Percentiles rank a stretch among this genome's conserved stretches.
These are phyloP conservation scores for Uria aalge DNA, from an alignment of 2,113 vertebrate genomes.

Conservation along the genomic window DNA sequence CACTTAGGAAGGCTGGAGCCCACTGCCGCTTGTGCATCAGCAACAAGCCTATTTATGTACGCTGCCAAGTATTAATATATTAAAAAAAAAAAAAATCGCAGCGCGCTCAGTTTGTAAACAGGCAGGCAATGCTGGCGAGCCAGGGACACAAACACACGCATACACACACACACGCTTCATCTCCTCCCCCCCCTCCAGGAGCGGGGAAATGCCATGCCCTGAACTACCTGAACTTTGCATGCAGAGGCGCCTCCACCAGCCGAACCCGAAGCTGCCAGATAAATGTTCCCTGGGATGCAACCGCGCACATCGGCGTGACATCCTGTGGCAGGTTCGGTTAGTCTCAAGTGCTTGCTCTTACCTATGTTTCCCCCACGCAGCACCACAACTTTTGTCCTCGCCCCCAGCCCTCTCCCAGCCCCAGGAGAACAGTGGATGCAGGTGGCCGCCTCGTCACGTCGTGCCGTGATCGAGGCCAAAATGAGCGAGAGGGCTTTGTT, in stretches of 20 bases:
- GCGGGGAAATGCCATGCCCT: accelerated
- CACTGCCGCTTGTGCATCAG: not conserved
- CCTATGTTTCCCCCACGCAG: not conserved
- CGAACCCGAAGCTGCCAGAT: not conserved
- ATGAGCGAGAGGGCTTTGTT: accelerated
- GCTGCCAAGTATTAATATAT: not conserved
- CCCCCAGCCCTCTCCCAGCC: too few species aligned
- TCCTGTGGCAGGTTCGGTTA: not conserved
- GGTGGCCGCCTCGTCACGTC: accelerated
- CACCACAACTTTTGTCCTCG: not conserved
- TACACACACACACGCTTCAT: not conserved
- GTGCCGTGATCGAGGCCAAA: accelerated
- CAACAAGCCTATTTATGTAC: not conserved
- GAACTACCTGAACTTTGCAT: not conserved
- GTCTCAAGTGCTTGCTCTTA: not conserved
- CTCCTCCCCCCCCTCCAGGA: not conserved
- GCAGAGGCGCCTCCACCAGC: not conserved
- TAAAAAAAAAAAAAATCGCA: not conserved
- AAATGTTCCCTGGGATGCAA: not conserved
- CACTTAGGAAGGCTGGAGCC: not conserved
- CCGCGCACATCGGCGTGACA: not conserved
- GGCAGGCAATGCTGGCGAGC: not conserved
- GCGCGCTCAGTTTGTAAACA: not conserved
- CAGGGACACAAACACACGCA: not conserved
- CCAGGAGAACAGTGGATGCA: not conserved